Percentiles rank a stretch among this genome's conserved stretches.
Evolutionary conservation across 37 sponge, comb jelly and placozoan species (phyloP).

Genomic region (Mnemiopsis leidyi): DNA sequence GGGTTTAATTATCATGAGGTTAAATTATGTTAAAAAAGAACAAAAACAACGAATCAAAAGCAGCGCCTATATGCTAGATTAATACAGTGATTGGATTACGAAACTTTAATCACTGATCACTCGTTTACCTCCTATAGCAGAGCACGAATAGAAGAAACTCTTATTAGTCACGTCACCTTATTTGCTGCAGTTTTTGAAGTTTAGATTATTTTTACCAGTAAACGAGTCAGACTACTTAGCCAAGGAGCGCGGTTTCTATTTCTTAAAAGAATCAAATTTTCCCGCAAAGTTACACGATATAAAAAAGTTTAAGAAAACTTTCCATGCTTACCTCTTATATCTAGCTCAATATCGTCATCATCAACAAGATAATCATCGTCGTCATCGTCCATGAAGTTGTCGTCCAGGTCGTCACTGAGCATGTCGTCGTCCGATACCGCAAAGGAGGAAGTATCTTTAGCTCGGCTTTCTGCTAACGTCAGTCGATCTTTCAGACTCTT

Average conservation of each 20-base stretch:
- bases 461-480: neutral
- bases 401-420: neutral
- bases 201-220: no score
- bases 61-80: no score
- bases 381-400: conserved; percentile 16
- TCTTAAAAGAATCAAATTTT: no score
- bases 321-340: neutral
- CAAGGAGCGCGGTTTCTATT: no score
- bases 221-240: no score
- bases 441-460: neutral
- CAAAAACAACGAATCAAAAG: neutral
- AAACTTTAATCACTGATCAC: neutral
- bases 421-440: conserved; percentile 1
- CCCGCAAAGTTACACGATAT: no score
- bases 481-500: conserved; percentile 43
- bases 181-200: neutral
- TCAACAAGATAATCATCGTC: neutral
- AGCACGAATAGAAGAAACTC: no score
- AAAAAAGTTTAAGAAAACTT: neutral
- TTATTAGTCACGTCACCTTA: no score
- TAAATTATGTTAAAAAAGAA: no score
- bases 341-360: neutral
- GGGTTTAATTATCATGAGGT: no score
- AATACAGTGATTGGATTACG: neutral
- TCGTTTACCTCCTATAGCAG: neutral